Evolutionary conservation across 2,888 invertebrate genomes (phyloP), one percentile per base, ranked within the genome.

Genomic region (Coenonympha glycerion): DNA sequence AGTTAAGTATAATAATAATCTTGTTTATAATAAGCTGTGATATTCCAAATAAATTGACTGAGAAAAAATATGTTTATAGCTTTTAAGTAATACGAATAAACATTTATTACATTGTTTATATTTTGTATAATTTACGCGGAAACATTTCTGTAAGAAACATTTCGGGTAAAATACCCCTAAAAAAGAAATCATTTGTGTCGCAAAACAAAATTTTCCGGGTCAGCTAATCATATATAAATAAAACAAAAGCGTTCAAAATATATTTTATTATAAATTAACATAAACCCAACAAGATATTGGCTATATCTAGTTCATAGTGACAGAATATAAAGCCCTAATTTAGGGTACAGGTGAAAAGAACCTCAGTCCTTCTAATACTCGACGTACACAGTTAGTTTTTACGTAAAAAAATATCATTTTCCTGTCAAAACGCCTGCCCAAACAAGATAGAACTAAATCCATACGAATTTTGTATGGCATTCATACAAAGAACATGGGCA

Each of bases 261-360:
- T 58, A 77, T 79, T 85, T 84, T 84, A 84, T 75, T 85, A 86
- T 86, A 86, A 87, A 83, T 85, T 80, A 87, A 82, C 77, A 77
- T 76, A 78, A 82, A 83, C 85, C 87, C 87, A 86, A 85, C 83
- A 85, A 78, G 72, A 82, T 74, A 81, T 84, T 80, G 79, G 77
- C 76, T 76, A 69, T 70, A 67, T 73, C 74, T 76, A 79, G 66
- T 74, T 79, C 71, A 71, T 71, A 64, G 76, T 76, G 76, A 81
- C 75, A 79, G 76, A 82, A 79, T 76, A 84, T 66, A 82, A 79
- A 79, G 79, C 87, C 86, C 87, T 86, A 87, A 87, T 87, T 87
- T 87, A 87, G 86, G 87, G 86, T 87, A 86, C 87, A 79, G 79
- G 79, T 76, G 76, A 77, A 80, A 85, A 84, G 87, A 83, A 86